Conservation (phyloP, 1,140 invertebrate genomes). For the Eurosta solidaginis region DNA sequence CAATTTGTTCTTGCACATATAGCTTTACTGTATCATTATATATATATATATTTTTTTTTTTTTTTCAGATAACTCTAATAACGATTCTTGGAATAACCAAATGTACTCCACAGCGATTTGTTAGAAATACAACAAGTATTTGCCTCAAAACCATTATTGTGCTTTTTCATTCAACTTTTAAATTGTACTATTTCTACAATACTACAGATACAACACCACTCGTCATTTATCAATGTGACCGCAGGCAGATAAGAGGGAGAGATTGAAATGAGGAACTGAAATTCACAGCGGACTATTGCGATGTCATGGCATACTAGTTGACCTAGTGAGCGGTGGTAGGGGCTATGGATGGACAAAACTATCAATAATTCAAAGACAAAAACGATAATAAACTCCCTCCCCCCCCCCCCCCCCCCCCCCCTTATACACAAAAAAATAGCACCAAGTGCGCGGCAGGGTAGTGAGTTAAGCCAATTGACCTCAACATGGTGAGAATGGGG, state of each 20-base stretch:
- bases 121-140: background rate
- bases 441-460: too few species aligned
- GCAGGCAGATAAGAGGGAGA: background rate
- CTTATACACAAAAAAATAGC: too few species aligned
- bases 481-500: background rate
- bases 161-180: background rate
- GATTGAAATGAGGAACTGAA: background rate
- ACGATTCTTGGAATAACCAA: background rate
- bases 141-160: background rate
- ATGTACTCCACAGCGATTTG: background rate
- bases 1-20: too few species aligned
- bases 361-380: conserved; percentile 1
- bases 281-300: background rate
- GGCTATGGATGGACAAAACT: background rate
- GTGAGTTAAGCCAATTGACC: background rate
- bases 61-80: too few species aligned
- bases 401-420: too few species aligned
- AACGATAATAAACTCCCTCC: background rate
- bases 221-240: background rate
- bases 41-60: too few species aligned
- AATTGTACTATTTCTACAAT: background rate
- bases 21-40: too few species aligned
- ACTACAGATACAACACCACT: background rate
- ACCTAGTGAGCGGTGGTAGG: background rate
- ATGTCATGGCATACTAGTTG: background rate